These are phyloP conservation scores for Aricia artaxerxes DNA, from an alignment of 2,888 invertebrate genomes.

Conservation along the genomic window DNA sequence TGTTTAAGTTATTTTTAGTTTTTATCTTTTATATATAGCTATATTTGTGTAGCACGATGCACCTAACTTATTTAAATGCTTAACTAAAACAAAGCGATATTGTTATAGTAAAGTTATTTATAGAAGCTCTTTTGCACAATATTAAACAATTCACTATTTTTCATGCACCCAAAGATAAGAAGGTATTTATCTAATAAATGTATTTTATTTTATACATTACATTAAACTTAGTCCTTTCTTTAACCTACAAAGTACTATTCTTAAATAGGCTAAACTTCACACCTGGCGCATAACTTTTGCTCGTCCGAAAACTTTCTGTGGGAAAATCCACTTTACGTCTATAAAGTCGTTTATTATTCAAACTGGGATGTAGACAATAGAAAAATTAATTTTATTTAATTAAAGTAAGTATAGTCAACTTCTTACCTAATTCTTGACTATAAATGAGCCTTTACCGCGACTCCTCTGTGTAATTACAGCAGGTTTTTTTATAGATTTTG, in stretches of 20 bases:
- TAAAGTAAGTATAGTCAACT: too few species aligned
- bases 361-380: too few species aligned
- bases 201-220: background rate
- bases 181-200: slow-evolving; percentile 10
- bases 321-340: background rate
- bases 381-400: too few species aligned
- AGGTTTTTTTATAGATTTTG: too few species aligned
- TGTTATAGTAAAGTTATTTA: background rate
- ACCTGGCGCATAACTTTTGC: background rate
- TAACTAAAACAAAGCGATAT: background rate
- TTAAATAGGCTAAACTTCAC: background rate
- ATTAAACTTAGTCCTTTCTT: background rate
- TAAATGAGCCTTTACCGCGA: too few species aligned
- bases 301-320: background rate
- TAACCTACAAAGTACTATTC: background rate
- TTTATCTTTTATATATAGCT: too few species aligned
- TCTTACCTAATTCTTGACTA: too few species aligned
- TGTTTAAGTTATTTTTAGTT: too few species aligned
- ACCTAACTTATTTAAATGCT: background rate
- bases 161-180: slow-evolving; percentile 26
- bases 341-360: background rate
- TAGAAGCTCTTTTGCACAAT: background rate
- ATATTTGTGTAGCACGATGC: too few species aligned
- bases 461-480: too few species aligned
- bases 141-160: background rate